Evolutionary conservation across 2,888 invertebrate species (phyloP).

Genomic region (Temnothorax rugatulus): DNA sequence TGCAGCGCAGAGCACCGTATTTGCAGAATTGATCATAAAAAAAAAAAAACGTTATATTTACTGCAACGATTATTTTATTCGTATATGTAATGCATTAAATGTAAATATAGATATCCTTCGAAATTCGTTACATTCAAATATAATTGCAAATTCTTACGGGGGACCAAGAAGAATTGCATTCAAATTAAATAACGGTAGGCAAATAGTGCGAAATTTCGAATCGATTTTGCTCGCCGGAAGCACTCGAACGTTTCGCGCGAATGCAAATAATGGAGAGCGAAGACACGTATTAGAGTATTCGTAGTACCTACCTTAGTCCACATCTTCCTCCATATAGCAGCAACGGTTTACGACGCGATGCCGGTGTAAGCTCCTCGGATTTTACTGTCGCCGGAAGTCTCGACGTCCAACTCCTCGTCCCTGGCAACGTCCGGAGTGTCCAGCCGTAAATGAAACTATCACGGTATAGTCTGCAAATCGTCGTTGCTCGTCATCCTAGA

Average conservation of each 20-base stretch:
- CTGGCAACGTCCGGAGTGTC: conserved; percentile 18
- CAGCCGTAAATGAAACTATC: conserved; percentile 53
- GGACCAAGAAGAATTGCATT: not conserved
- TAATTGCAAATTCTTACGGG: not conserved
- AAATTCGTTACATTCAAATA: not conserved
- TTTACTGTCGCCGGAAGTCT: conserved; percentile 62
- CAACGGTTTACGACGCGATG: conserved; percentile 53
- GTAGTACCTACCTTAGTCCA: conserved; percentile 24
- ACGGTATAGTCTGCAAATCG: not conserved
- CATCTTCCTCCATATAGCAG: conserved; percentile 7
- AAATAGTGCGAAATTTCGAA: not conserved
- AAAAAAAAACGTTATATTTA: conserved; percentile 2
- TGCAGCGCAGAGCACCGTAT: not conserved
- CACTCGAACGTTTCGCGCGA: conserved; percentile 25
- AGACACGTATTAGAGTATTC: conserved; percentile 43
- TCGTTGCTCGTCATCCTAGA: not conserved
- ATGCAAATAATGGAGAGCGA: conserved; percentile 55
- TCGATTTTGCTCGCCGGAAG: not conserved
- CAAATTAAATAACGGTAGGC: conserved; percentile 7
- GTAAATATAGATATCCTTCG: not conserved
- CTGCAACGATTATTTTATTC: conserved; percentile 31
- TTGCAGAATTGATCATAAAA: not conserved
- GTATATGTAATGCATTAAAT: not conserved
- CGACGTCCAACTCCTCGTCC: conserved; percentile 43
- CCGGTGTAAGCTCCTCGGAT: conserved; percentile 55